A percentile compares a stretch with the other conserved stretches of the same genome.
Conservation (phyloP, 2,797 vertebrate species). For the Micrastur ruficollis region DNA sequence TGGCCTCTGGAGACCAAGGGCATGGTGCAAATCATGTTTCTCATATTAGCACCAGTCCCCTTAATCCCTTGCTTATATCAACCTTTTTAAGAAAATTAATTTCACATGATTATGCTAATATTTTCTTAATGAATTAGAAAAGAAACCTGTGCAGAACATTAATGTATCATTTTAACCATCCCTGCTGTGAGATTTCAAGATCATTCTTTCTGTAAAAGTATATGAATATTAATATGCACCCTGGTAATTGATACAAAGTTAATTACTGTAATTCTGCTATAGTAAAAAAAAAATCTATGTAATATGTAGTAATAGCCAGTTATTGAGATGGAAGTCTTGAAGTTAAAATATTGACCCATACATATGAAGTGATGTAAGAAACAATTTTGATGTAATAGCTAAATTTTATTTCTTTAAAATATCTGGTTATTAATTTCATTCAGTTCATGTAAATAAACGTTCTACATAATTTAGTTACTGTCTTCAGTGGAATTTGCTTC, state of each 20-base stretch:
- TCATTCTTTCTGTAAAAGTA: slow-evolving; percentile 24
- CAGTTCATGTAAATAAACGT: background rate
- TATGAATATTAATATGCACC: slow-evolving; percentile 60
- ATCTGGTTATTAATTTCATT: background rate
- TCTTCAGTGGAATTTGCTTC: background rate
- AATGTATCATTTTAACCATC: slow-evolving; percentile 62
- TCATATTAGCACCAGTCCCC: slow-evolving; percentile 12
- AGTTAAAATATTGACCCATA: slow-evolving; percentile 1
- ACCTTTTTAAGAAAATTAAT: slow-evolving; percentile 56
- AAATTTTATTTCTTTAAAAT: no score
- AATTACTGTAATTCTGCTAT: slow-evolving; percentile 60
- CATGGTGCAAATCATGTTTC: background rate
- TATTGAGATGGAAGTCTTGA: slow-evolving; percentile 16
- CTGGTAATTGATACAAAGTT: slow-evolving; percentile 63
- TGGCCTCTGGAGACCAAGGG: background rate
- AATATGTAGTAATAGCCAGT: slow-evolving; percentile 4
- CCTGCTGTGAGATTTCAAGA: slow-evolving; percentile 37
- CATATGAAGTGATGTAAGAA: background rate
- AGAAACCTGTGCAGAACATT: slow-evolving; percentile 43
- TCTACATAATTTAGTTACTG: background rate
- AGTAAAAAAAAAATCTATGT: background rate
- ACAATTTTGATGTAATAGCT: background rate
- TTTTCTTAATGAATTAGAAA: slow-evolving; percentile 63
- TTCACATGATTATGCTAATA: slow-evolving; percentile 54
- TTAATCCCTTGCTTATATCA: slow-evolving; percentile 43